phyloP scores from a whole-genome alignment of 2,113 vertebrate species.

The Pagrus major region DNA sequence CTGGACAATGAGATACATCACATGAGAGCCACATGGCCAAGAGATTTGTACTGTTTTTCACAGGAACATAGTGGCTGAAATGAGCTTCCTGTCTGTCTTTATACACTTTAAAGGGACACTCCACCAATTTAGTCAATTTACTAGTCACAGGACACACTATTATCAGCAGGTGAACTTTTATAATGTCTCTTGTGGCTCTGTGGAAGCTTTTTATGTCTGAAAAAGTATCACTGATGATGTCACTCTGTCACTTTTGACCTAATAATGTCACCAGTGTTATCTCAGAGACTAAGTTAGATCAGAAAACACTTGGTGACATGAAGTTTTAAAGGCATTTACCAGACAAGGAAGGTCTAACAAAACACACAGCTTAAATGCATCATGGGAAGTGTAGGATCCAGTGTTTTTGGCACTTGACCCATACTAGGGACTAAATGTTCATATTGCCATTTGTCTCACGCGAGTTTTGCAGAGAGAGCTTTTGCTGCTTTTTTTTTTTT shows the following conservation, averaged over 20 bases:
- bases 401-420: not conserved
- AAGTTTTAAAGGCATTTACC: not conserved
- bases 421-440: not conserved
- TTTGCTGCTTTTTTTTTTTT: too few relatives aligned
- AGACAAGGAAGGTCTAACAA: not conserved
- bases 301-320: not conserved
- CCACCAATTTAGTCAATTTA: not conserved
- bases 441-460: not conserved
- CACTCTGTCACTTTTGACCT: not conserved
- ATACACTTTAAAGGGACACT: not conserved
- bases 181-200: not conserved
- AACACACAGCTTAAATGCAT: not conserved
- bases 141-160: too few relatives aligned
- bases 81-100: conserved; percentile 10
- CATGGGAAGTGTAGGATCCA: not conserved
- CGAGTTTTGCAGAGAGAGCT: not conserved
- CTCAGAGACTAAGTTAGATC: not conserved
- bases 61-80: not conserved
- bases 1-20: conserved; percentile 15
- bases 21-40: not conserved
- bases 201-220: not conserved
- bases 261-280: not conserved
- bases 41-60: not conserved
- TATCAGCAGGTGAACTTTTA: not conserved
- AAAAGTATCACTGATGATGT: not conserved